Base-by-base conservation (phyloP, 2,888 invertebrate genomes). In the Synergus japonicus region DNA sequence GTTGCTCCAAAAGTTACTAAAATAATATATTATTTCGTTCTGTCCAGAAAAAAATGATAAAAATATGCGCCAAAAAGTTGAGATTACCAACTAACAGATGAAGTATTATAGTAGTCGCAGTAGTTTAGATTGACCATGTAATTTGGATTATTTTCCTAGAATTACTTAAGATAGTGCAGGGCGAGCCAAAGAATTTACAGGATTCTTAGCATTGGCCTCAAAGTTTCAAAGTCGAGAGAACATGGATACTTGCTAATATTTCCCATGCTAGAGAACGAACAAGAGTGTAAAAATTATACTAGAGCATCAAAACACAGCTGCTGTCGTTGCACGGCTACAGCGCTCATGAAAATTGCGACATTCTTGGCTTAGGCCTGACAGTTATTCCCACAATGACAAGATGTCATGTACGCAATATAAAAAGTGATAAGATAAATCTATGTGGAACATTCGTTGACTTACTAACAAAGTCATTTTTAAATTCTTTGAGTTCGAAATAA, bases 281-380 rank as follows among this genome's bases (percentile, higher is more conserved):
- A 60, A 82, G 80, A 64, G 76, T 82, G 83, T 83, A 83, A 84
- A 86, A 85, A 83, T 82, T 83, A 85, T 86, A 85, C 83, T 86
- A 85, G 87, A 86, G 82, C 86, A 81, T 85, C 82, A 84, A 86
- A 87, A 85, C 85, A 85, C 85, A 84, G 82, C 85, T 84, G 86
- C 77, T 79, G 80, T 80, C 76, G 65, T 63, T 63, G 63, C 76
- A 66, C 79, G 73, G 69, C 63, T 76, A 73, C 79, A 79, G 63
- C 76, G 81, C 78, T 78, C 77, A 67, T 77, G 83, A 83, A 87
- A 86, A 84, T 89, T 88, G 86, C 87, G 85, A 89, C 88, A 89
- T 85, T 85, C 83, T 87, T 88, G 89, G 87, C 89, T 83, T 83
- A 73, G 79, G 49, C 58, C 44, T 46, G 79, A 82, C 76, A 79